Conservation (phyloP, 2,113 vertebrate genomes). For the Sinocyclocheilus anophthalmus region DNA sequence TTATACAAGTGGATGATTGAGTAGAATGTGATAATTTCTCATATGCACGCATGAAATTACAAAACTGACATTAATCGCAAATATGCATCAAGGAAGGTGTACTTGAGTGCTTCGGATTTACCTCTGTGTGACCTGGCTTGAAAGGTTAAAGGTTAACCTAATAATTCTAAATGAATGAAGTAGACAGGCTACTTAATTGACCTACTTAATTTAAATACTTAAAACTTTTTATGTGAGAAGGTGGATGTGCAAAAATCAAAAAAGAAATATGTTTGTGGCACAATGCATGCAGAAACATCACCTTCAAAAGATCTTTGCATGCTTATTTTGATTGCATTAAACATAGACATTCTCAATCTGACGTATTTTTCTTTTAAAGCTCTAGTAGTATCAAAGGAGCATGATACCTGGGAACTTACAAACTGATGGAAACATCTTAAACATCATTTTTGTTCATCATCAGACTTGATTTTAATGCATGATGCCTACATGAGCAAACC, state of each 20-base stretch:
- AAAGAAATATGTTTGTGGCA: background rate
- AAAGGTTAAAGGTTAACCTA: background rate
- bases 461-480: background rate
- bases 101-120: background rate
- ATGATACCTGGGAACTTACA: background rate
- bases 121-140: background rate
- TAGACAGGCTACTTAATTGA: background rate
- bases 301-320: background rate
- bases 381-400: background rate
- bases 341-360: background rate
- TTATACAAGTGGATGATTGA: background rate
- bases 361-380: background rate
- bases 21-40: background rate
- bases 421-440: background rate
- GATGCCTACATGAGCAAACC: background rate
- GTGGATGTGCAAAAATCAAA: background rate
- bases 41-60: background rate
- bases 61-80: background rate
- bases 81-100: background rate
- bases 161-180: background rate
- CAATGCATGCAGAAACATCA: too few relatives aligned
- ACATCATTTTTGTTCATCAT: background rate
- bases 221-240: background rate
- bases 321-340: background rate
- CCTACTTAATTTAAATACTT: too few relatives aligned